Conservation (phyloP, 1,140 invertebrate species). For the Drosophila ercepeae region DNA sequence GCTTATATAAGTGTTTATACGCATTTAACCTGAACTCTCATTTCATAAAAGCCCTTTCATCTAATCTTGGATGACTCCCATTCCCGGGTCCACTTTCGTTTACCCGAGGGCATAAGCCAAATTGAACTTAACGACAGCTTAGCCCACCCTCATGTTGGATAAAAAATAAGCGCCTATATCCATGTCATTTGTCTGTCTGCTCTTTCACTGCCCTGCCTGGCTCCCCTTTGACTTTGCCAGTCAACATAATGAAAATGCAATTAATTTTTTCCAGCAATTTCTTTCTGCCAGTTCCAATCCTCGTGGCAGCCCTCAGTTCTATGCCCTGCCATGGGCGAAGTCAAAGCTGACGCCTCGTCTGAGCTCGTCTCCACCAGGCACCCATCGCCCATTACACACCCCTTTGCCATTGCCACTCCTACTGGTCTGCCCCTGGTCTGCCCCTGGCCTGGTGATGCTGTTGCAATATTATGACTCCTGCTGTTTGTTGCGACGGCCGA, state of each 20-base stretch:
- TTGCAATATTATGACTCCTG: slow-evolving; percentile 82
- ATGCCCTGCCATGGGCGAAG: slow-evolving; percentile 34
- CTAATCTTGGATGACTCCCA: too few species aligned
- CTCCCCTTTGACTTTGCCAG: slow-evolving; percentile 59
- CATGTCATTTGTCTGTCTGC: slow-evolving; percentile 78
- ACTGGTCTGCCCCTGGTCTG: not conserved
- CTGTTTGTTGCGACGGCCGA: slow-evolving; percentile 71
- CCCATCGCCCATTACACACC: not conserved
- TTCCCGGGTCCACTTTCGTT: slow-evolving; percentile 19
- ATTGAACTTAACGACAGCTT: slow-evolving; percentile 49
- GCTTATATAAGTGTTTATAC: not conserved
- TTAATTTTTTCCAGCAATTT: slow-evolving; percentile 83
- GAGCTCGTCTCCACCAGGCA: slow-evolving; percentile 19
- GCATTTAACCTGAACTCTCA: not conserved
- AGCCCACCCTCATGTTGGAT: slow-evolving; percentile 5
- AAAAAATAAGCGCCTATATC: slow-evolving; percentile 66
- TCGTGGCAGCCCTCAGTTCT: not conserved
- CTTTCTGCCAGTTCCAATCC: slow-evolving; percentile 39
- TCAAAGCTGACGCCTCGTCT: slow-evolving; percentile 54
- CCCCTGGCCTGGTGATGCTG: slow-evolving; percentile 48
- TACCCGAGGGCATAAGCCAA: slow-evolving; percentile 20
- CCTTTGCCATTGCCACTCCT: not conserved
- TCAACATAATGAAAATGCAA: slow-evolving; percentile 84
- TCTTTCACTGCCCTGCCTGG: slow-evolving; percentile 8
- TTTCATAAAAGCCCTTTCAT: not conserved